Evolutionary conservation across 2,113 vertebrate genomes (phyloP).

Genomic region (Grammomys dolichurus): DNA sequence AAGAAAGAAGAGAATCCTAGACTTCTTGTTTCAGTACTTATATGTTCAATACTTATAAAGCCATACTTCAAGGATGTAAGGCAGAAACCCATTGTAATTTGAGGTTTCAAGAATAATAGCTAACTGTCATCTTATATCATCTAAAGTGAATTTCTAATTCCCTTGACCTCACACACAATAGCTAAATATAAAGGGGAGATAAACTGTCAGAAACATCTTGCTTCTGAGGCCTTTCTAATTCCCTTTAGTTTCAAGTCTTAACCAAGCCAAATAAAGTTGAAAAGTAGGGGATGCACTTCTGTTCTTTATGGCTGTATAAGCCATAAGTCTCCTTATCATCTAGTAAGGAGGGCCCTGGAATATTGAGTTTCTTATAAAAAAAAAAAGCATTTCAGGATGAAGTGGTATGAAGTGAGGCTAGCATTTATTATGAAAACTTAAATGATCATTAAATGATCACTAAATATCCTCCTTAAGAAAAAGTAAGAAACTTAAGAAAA

Average conservation of each 20-base stretch:
- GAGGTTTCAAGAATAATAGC: background rate
- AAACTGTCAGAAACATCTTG: background rate
- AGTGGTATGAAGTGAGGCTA: background rate
- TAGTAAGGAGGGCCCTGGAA: background rate
- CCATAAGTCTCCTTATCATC: background rate
- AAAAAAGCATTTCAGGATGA: background rate
- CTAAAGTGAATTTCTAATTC: background rate
- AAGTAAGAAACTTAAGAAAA: background rate
- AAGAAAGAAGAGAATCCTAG: background rate
- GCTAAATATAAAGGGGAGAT: rapidly evolving
- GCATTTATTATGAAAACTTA: background rate
- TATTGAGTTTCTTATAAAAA: background rate
- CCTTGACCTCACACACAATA: rapidly evolving
- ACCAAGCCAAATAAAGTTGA: background rate
- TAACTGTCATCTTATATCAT: no score
- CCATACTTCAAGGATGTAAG: background rate
- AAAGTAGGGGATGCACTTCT: background rate
- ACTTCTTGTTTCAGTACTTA: background rate
- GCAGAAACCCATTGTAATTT: background rate
- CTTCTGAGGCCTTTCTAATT: background rate
- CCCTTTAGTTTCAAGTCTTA: background rate
- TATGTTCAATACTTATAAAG: no score
- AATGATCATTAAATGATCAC: background rate
- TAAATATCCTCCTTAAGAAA: background rate
- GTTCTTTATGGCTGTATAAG: rapidly evolving